Evolutionary conservation across 2,113 vertebrate species (phyloP), one percentile per base, ranked within the genome.

Genomic region (Megaceryle torquata): DNA sequence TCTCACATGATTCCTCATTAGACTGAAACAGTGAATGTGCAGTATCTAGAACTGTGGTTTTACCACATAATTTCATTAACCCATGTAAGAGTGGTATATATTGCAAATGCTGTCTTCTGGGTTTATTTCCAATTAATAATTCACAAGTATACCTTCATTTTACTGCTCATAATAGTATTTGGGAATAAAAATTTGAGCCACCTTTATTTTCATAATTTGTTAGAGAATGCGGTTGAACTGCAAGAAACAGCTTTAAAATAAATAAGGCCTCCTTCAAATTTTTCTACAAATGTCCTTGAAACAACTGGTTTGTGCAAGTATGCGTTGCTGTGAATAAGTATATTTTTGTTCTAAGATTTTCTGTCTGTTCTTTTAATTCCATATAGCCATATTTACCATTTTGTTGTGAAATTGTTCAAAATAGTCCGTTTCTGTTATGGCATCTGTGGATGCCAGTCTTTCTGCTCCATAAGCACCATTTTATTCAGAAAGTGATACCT

Each of bases 41-140:
- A 72, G 16, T 63, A 35, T 33, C 15, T 67, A 48, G 18, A 61
- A 14, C 33, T 57, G 11, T 33, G 16, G 9, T 83, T 89, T 75
- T 71, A 37, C 24, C 10, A 26, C 28, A 28, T 57, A 57, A 59
- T 92, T 71, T 31, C 46, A 43, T 69, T 70, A 88, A 50, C 3
- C 13, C 5, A 6, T 3, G 1, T 35, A 71, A 70, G 56, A 86
- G 9, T 48, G 59, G 35, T 0, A 1, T 46, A 2, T 80, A 15
- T 64, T 0, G 0, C 31, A 67, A 65, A 0, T 69, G n/a, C 48
- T 56, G 28, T 61, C 63, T 72, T 65, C 37, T 50, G 26, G 10
- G 3, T 46, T 44, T 60, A 24, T 88, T 75, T 72, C 29, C 64
- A n/a, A 14, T 48, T 81, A 67, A 22, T 53, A 63, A 56, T 22